These are phyloP conservation scores for Ovibos moschatus DNA, from an alignment of 2,113 vertebrate genomes.

Conservation along the genomic window DNA sequence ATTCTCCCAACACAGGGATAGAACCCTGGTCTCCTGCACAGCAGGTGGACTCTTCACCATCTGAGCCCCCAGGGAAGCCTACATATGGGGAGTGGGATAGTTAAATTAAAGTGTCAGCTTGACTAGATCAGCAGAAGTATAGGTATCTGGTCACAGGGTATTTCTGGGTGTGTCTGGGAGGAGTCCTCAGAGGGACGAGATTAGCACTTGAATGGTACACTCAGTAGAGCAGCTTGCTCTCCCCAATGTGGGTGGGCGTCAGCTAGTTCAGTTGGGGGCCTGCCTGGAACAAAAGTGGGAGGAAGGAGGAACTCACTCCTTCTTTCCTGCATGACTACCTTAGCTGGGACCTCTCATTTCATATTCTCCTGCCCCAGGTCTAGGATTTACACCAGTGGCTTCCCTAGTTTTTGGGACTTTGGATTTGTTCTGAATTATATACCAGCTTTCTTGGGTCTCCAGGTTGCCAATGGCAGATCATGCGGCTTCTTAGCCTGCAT, in stretches of 20 bases:
- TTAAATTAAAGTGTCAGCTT: background rate
- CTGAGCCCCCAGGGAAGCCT: background rate
- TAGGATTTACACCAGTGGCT: background rate
- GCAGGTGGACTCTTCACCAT: background rate
- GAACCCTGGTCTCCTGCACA: background rate
- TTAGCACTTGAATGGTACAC: background rate
- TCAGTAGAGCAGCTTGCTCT: background rate
- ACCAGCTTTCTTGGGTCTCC: background rate
- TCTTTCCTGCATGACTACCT: background rate
- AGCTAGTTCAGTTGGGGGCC: too few species aligned
- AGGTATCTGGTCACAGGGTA: background rate
- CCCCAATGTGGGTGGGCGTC: rapidly evolving
- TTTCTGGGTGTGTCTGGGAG: background rate
- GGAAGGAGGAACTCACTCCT: background rate
- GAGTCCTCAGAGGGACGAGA: background rate
- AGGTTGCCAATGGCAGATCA: background rate
- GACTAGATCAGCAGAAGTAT: background rate
- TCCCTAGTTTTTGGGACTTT: background rate
- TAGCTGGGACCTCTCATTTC: background rate
- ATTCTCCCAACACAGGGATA: background rate
- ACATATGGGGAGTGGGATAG: background rate
- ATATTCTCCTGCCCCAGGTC: background rate
- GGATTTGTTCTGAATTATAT: background rate
- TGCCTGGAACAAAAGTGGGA: background rate
- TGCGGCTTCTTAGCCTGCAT: background rate